Base-by-base conservation (phyloP, 2,888 invertebrate species). In the Lasioglossum vierecki region DNA sequence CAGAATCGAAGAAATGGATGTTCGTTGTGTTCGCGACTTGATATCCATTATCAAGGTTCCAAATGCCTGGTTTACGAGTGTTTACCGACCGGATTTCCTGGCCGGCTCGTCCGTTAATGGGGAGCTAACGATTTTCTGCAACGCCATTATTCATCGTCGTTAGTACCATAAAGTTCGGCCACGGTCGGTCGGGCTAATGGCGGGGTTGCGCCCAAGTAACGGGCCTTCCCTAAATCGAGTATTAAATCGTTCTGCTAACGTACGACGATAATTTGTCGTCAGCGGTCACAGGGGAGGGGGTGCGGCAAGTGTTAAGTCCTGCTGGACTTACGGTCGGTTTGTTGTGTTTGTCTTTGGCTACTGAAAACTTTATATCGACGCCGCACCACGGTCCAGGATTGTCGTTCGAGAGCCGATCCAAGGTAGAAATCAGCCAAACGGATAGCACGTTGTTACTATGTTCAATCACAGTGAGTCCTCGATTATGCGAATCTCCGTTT, bases 91-190 rank as follows among this genome's bases (percentile, higher is more conserved):
- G 86, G 87, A 88, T 90, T 90, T 88, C 90, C 87, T 26, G 75
- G 68, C 74, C 71, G 71, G 76, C 30, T 80, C 83, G 77, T 83
- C 53, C 85, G 79, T 85, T 90, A 90, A 89, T 87, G 84, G 83
- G 72, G 35, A 76, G 83, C 87, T 89, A 92, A 91, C 92, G 91
- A 91, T 91, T 92, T 92, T 91, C 90, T 83, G 85, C 88, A 82
- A 77, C 74, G 78, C 88, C 88, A 87, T 92, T 89, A 92, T 88
- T 92, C 91, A 92, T 92, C 85, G 88, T 83, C 76, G 89, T 85
- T 75, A 80, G 80, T 87, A 87, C 87, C 86, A 87, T 91, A 91
- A 90, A 91, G 89, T 91, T 91, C 74, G 82, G 77, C 84, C 82
- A 86, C 86, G 87, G 73, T 85, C 82, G 87, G 85, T 85, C 90